Conservation (phyloP, 2,888 invertebrate genomes). For the Diploptera punctata region DNA sequence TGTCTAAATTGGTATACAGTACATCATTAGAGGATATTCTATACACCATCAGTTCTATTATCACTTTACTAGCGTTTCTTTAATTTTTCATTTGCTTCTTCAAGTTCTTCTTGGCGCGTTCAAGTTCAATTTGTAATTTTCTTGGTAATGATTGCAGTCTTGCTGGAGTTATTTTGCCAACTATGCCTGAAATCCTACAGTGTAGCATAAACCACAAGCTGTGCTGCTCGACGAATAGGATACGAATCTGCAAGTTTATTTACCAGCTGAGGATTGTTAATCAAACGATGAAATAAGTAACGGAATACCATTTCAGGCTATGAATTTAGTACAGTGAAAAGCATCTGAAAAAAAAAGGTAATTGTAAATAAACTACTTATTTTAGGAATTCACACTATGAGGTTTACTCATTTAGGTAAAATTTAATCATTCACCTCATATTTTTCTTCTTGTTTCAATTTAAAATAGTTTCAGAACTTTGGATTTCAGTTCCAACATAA, state of each 20-base stretch:
- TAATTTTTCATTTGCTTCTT: slow-evolving; percentile 47
- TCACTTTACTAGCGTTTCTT: slow-evolving; percentile 3
- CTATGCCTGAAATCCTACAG: slow-evolving; percentile 50
- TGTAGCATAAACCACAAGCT: slow-evolving; percentile 77
- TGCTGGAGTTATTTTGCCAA: slow-evolving; percentile 45
- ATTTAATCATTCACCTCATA: too few relatives aligned
- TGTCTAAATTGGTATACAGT: too few relatives aligned
- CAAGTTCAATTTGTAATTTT: slow-evolving; percentile 69
- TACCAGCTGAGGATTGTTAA: slow-evolving; percentile 80
- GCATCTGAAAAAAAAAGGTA: too few relatives aligned
- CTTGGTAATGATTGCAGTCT: slow-evolving; percentile 62
- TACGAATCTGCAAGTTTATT: slow-evolving; percentile 84
- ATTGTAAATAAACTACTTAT: too few relatives aligned
- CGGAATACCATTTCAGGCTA: slow-evolving; percentile 69
- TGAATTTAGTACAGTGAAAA: too few relatives aligned
- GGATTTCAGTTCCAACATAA: too few relatives aligned
- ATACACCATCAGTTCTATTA: too few relatives aligned
- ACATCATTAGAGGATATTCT: too few relatives aligned
- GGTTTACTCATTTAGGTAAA: too few relatives aligned
- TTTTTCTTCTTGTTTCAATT: too few relatives aligned
- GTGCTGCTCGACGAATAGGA: slow-evolving; percentile 82
- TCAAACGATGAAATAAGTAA: slow-evolving; percentile 71
- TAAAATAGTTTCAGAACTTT: too few relatives aligned
- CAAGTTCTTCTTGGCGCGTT: slow-evolving; percentile 69
- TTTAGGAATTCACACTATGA: too few relatives aligned